Evolutionary conservation across 2,888 invertebrate genomes (phyloP).

Genomic region (Tipula vernalis): DNA sequence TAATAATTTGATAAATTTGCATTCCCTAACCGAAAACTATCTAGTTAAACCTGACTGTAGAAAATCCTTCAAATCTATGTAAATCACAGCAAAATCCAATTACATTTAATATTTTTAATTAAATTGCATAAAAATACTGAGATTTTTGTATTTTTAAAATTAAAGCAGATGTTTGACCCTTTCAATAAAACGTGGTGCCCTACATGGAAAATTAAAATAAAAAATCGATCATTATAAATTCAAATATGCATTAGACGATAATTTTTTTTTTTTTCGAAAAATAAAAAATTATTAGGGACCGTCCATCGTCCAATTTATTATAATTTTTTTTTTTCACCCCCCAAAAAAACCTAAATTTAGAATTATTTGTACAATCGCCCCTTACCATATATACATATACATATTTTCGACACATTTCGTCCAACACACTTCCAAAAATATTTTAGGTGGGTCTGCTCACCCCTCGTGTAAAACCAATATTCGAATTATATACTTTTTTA

Average conservation of each 20-base stretch:
- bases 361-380: not conserved
- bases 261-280: not conserved
- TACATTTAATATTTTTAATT: too few relatives aligned
- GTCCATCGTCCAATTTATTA: not conserved
- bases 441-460: not conserved
- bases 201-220: not conserved
- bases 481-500: not conserved
- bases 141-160: too few relatives aligned
- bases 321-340: not conserved
- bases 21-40: too few relatives aligned
- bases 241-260: not conserved
- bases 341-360: not conserved
- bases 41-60: too few relatives aligned
- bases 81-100: too few relatives aligned
- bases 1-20: too few relatives aligned
- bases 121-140: too few relatives aligned
- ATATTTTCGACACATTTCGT: not conserved
- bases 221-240: not conserved
- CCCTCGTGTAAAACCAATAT: not conserved
- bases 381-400: not conserved
- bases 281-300: not conserved
- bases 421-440: not conserved
- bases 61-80: too few relatives aligned
- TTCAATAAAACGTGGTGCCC: not conserved
- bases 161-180: not conserved